Base-by-base conservation (phyloP, 2,888 invertebrate species). In the Baccha elongata region DNA sequence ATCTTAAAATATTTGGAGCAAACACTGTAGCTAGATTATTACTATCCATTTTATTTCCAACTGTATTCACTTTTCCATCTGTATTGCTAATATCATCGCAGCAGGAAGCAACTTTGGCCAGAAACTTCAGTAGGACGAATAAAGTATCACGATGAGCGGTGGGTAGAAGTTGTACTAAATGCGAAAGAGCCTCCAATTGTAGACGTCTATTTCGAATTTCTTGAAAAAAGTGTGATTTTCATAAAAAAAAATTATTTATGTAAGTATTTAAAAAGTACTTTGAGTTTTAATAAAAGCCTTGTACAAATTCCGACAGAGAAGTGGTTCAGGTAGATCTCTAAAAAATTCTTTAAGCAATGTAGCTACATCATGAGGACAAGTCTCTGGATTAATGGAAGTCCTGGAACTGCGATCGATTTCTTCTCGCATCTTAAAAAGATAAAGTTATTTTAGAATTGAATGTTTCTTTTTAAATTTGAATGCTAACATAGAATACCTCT, bases 11-110 rank as follows among this genome's bases (percentile, higher is more conserved):
- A 88, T 98, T 98, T 0, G 98, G 98, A 1, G 98, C 98, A 90
- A 98, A 97, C 40, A 98, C 93, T 0, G 97, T 98, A 0, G 98
- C 98, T 84, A 98, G 91, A 90, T 98, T 98, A 64, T 94, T 95
- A 48, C 96, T 94, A 90, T 98, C 97, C 98, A 98, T 98, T 92
- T 96, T 97, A 91, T 98, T 98, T 1, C 98, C 98, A 11, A 29
- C 74, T 17, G 86, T 79, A 17, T 88, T 85, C 42, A 88, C 65
- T 10, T 62, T 86, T 6, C 89, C 89, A 68, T 88, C 87, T 13
- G 60, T 21, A 48, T 52, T 68, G n/a, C 74, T 73, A 2, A 88
- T 72, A 73, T 90, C 89, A 74, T 89, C 89, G 19, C 88, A 87
- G 71, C 87, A 86, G 1, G 88, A 86, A 4, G 89, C 89, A 7